Conservation (phyloP, 2,113 vertebrate genomes). For the Salvelinus sp. region DNA sequence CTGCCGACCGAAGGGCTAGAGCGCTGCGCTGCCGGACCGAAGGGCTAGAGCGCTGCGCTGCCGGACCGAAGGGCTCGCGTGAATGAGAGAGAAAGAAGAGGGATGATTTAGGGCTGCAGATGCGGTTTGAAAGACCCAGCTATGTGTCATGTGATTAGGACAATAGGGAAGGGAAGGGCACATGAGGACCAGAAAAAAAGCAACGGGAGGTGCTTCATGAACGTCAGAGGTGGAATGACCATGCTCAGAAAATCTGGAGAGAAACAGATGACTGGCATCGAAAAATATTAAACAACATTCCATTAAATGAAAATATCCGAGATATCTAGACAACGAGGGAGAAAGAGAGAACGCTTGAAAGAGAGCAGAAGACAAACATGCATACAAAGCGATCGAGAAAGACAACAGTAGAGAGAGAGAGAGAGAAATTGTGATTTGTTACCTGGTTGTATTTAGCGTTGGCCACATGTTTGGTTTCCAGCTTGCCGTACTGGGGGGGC, state of each 20-base stretch:
- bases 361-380: slow-evolving; percentile 19
- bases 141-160: neutral
- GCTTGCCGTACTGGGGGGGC: slow-evolving; percentile 93
- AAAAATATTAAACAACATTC: neutral
- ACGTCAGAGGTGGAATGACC: slow-evolving; percentile 23
- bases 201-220: slow-evolving; percentile 6
- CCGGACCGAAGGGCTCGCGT: neutral
- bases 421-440: neutral
- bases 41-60: no score
- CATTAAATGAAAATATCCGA: neutral
- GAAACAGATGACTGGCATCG: neutral
- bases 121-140: neutral
- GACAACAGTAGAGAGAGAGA: neutral
- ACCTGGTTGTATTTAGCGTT: slow-evolving; percentile 99
- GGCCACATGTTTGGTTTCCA: slow-evolving; percentile 98
- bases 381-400: slow-evolving; percentile 7
- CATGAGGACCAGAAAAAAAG: slow-evolving; percentile 16
- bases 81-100: slow-evolving; percentile 18
- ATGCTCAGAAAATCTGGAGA: slow-evolving; percentile 27
- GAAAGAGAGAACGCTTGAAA: neutral
- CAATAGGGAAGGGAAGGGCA: neutral
- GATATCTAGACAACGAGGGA: no score
- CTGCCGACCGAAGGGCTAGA: neutral
- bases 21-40: neutral
- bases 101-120: slow-evolving; percentile 21